Base-by-base conservation (phyloP, 2,797 vertebrate species). In the Garrulus glandarius region DNA sequence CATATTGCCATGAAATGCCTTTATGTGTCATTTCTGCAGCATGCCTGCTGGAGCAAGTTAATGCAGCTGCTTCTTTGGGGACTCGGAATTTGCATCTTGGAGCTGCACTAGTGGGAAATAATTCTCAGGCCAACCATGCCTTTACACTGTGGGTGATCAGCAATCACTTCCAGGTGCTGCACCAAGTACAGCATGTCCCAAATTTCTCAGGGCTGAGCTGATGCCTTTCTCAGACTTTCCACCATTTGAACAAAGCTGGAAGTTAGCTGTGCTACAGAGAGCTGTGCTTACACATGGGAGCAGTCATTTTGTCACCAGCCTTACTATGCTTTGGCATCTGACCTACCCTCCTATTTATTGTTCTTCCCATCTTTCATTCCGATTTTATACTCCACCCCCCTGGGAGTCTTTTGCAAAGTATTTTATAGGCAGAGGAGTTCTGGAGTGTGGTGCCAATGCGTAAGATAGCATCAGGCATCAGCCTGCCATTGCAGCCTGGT, bases 91-190 rank as follows among this genome's bases (percentile, higher is more conserved):
- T 81, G 76, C 32, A 75, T 71, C 53, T 57, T 8, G 9, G 82
- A 96, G 56, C 43, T 84, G 53, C 57, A 34, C 22, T 37, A 56
- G 64, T 36, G 32, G 39, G 71, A 93, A 95, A 85, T 29, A 67
- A 71, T 92, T 89, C 80, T 83, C 86, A 92, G 77, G 50, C 83
- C 77, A 90, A 9, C 50, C 37, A 44, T 88, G 83, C 32, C 44
- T 79, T 91, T 68, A 53, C 23, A 11, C 57, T 85, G 89, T 71
- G 82, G 76, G 89, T 64, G 95, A 93, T 85, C 21, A 0, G 39
- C 92, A 92, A 92, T 87, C 72, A 71, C 41, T 91, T 96, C 87
- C 91, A 93, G 92, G 92, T 93, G 82, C 79, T 85, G 55, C 36
- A 71, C 61, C 65, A 93, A 93, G 84, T 78, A 71, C 64, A 65